Evolutionary conservation across 2,888 invertebrate genomes (phyloP).

Genomic region (Zygogramma bicolorata): DNA sequence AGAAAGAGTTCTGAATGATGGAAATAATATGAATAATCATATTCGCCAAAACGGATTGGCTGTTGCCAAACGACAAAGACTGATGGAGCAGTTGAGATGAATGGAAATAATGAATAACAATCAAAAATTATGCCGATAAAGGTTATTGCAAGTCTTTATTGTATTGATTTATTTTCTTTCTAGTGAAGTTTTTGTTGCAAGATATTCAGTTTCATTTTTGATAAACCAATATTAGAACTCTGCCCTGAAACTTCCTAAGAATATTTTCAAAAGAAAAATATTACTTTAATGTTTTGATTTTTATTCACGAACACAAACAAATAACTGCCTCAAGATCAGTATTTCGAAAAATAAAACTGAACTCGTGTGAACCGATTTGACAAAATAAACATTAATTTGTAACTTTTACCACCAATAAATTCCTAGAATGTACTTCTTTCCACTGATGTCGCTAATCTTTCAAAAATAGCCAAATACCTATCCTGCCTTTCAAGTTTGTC

Average conservation of each 20-base stretch:
- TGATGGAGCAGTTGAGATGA: constrained; percentile 10
- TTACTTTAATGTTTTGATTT: not conserved
- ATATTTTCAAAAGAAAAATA: not conserved
- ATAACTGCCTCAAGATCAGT: not conserved
- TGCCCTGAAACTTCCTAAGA: not conserved
- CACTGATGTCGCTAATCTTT: not conserved
- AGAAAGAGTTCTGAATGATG: constrained; percentile 8
- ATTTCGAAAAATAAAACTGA: not conserved
- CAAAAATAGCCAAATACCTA: not conserved
- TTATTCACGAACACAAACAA: not conserved
- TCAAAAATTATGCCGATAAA: not conserved
- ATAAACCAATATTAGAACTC: not conserved
- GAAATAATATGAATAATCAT: not conserved
- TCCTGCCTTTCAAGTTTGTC: not conserved
- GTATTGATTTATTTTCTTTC: not conserved
- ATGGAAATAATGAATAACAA: not conserved
- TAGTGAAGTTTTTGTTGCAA: not conserved
- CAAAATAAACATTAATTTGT: not conserved
- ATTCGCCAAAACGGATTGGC: constrained; percentile 6
- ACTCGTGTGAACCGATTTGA: not conserved
- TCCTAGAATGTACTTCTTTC: not conserved
- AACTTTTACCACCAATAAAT: too few relatives aligned
- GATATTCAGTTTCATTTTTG: not conserved
- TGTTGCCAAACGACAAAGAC: not conserved
- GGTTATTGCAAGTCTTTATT: too few relatives aligned